These are phyloP conservation scores for Drosophila ironensis DNA, from an alignment of 1,140 invertebrate species.

Conservation along the genomic window DNA sequence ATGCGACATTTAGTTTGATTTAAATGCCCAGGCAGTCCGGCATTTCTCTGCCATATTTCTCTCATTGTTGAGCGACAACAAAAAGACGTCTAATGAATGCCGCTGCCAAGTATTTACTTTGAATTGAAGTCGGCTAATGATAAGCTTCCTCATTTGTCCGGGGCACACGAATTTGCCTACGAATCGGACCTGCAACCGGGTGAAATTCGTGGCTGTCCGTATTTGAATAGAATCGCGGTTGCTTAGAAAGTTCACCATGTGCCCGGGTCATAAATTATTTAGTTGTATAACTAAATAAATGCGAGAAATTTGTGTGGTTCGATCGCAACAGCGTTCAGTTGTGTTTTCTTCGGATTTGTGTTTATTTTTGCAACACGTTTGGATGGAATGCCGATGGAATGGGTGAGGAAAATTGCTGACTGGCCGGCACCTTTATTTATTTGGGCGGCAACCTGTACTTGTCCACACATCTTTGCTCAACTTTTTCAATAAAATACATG, in stretches of 20 bases:
- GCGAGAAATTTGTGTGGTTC: constrained; percentile 25
- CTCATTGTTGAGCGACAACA: constrained; percentile 41
- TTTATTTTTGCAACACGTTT: constrained; percentile 21
- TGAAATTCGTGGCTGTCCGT: constrained; percentile 51
- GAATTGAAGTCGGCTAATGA: constrained; percentile 66
- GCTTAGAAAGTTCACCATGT: constrained; percentile 45
- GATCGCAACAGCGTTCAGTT: background rate
- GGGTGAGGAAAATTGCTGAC: constrained; percentile 38
- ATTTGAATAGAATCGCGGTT: constrained; percentile 36
- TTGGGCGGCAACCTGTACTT: constrained; percentile 26
- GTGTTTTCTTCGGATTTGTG: background rate
- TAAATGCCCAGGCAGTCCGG: constrained; percentile 49
- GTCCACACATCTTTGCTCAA: constrained; percentile 20
- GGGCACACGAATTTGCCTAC: constrained; percentile 47
- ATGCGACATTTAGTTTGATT: constrained; percentile 48
- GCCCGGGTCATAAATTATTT: constrained; percentile 32
- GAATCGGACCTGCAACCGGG: constrained; percentile 40
- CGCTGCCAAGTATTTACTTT: constrained; percentile 41
- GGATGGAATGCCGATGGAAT: constrained; percentile 19
- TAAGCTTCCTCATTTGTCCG: constrained; percentile 70
- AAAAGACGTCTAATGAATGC: constrained; percentile 56
- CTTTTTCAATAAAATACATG: constrained; percentile 24
- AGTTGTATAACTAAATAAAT: constrained; percentile 39
- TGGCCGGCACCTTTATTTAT: constrained; percentile 41
- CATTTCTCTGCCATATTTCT: constrained; percentile 29